Percentiles rank a stretch among this genome's conserved stretches.
phyloP scores from a whole-genome alignment of 2,113 vertebrate genomes.

The Tragelaphus scriptus region DNA sequence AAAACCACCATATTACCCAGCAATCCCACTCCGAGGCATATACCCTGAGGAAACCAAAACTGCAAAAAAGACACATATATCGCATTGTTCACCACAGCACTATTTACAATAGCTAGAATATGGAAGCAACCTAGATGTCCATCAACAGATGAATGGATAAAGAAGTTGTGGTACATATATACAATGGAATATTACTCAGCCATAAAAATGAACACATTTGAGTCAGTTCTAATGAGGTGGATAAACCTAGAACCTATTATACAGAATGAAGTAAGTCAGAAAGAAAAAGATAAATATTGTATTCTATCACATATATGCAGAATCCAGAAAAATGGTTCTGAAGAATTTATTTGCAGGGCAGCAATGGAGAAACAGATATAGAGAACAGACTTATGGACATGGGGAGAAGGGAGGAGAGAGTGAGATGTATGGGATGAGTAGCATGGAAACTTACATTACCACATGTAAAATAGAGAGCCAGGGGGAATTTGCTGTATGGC shows the following conservation, averaged over 20 bases:
- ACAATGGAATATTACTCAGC: background rate
- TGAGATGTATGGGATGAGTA: background rate
- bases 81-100: background rate
- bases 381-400: background rate
- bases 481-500: background rate
- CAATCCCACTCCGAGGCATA: background rate
- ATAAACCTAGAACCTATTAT: background rate
- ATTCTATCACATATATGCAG: background rate
- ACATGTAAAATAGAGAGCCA: background rate
- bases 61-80: background rate
- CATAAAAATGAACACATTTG: background rate
- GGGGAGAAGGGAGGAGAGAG: background rate
- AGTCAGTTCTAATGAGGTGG: background rate
- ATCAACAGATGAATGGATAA: background rate
- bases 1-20: background rate
- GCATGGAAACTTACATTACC: background rate
- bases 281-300: background rate
- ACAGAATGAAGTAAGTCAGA: background rate
- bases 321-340: background rate
- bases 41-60: background rate
- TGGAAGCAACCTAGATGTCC: background rate
- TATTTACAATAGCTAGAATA: background rate
- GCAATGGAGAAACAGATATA: background rate
- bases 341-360: background rate
- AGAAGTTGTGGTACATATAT: background rate